A percentile compares a stretch with the other conserved stretches of the same genome.
These are phyloP conservation scores for Rhagium mordax DNA, from an alignment of 2,888 invertebrate genomes.

Conservation along the genomic window DNA sequence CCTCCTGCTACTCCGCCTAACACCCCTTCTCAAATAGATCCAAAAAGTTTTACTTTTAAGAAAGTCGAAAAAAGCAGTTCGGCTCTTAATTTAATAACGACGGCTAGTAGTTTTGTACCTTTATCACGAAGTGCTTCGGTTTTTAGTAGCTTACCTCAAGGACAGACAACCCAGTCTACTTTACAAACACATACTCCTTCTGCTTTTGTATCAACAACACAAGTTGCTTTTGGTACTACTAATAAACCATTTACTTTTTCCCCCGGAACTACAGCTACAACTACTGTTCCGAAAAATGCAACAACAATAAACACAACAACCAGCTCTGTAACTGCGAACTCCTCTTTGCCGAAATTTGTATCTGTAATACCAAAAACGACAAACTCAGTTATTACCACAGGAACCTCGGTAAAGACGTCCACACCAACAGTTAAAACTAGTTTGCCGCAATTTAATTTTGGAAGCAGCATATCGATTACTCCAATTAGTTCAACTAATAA, in stretches of 20 bases:
- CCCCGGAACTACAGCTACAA: slow-evolving; percentile 9
- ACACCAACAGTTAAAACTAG: slow-evolving; percentile 14
- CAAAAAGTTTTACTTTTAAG: slow-evolving; percentile 40
- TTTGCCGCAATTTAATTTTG: slow-evolving; percentile 35
- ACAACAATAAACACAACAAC: not conserved
- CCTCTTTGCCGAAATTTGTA: slow-evolving; percentile 14
- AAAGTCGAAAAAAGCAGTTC: slow-evolving; percentile 27
- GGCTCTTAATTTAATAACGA: not conserved
- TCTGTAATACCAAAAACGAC: slow-evolving; percentile 12
- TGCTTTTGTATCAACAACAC: slow-evolving; percentile 47
- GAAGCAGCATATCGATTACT: slow-evolving; percentile 29
- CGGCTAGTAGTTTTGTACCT: slow-evolving; percentile 11
- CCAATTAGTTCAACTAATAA: slow-evolving; percentile 3
- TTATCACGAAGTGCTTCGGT: slow-evolving; percentile 25
- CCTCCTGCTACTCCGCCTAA: slow-evolving; percentile 5
- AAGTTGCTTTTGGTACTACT: slow-evolving; percentile 16
- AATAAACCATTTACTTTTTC: slow-evolving; percentile 29
- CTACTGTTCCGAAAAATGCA: not conserved
- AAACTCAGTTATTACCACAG: not conserved
- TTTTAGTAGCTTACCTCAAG: slow-evolving; percentile 32
- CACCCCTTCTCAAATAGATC: slow-evolving; percentile 34
- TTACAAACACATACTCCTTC: slow-evolving; percentile 24
- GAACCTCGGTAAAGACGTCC: not conserved
- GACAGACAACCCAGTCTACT: not conserved
- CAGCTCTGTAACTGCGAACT: slow-evolving; percentile 21